Conservation (phyloP, 2,797 vertebrate species). For the Bucorvus abyssinicus region DNA sequence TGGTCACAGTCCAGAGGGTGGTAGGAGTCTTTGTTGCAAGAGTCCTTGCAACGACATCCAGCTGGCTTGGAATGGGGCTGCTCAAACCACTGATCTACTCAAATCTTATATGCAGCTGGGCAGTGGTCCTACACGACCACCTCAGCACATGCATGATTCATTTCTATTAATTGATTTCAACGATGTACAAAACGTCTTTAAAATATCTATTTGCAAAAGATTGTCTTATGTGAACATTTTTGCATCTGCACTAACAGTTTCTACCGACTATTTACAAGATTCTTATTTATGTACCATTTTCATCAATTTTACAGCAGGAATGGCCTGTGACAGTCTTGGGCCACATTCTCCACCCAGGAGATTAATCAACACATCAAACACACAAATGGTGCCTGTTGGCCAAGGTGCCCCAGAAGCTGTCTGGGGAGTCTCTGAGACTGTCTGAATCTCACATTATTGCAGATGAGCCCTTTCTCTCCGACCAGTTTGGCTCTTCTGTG, state of each 20-base stretch:
- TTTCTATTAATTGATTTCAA: neutral
- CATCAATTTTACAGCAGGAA: neutral
- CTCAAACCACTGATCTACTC: neutral
- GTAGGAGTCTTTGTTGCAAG: neutral
- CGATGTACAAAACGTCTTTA: neutral
- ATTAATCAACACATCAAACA: neutral
- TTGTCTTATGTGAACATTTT: neutral
- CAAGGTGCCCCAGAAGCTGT: neutral
- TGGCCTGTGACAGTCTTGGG: neutral
- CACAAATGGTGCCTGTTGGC: neutral
- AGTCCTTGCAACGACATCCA: neutral
- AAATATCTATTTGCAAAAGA: neutral
- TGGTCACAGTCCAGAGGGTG: neutral
- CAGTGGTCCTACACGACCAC: fast-evolving
- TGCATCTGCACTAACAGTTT: neutral
- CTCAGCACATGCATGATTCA: neutral
- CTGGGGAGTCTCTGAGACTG: neutral
- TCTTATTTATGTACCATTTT: neutral
- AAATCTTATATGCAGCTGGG: neutral
- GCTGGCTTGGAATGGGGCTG: neutral
- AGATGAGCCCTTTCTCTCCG: neutral
- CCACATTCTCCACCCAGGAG: neutral
- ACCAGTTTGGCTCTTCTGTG: neutral
- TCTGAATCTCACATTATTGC: neutral
- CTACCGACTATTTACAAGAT: neutral